Evolutionary conservation across 1,140 invertebrate genomes (phyloP).

Genomic region (Paracyclopina nana): DNA sequence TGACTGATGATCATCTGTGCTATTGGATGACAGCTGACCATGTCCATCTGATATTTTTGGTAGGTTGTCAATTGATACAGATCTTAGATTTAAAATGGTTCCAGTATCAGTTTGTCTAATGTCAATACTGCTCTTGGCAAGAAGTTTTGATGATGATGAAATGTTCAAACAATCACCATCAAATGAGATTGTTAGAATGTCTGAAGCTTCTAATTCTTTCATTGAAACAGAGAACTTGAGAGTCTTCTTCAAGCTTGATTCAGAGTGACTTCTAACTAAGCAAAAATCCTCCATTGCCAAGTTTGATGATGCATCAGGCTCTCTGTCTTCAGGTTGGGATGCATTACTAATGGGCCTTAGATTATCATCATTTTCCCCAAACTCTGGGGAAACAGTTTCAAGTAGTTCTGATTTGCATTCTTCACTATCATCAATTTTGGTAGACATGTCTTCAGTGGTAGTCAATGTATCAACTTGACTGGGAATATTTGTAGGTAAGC

Average conservation of each 20-base stretch:
- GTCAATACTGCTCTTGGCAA: constrained; percentile 8
- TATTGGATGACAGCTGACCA: neutral
- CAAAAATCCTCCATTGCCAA: neutral
- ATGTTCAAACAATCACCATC: neutral
- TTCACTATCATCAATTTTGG: neutral
- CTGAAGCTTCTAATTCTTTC: neutral
- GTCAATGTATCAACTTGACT: too few species aligned
- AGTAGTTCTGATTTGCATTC: neutral
- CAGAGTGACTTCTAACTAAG: neutral
- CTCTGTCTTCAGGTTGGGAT: neutral
- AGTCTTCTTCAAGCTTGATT: constrained; percentile 4
- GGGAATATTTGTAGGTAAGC: too few species aligned
- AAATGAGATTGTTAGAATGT: constrained; percentile 8
- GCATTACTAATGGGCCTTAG: neutral
- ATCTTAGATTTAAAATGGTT: constrained; percentile 1
- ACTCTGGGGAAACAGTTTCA: neutral
- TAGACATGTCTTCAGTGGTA: too few species aligned
- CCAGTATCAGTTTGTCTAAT: neutral
- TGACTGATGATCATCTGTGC: neutral
- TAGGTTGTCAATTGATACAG: too few species aligned
- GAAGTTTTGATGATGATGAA: neutral
- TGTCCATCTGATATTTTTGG: too few species aligned
- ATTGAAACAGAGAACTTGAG: constrained; percentile 8
- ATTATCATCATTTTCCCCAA: neutral
- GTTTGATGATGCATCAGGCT: neutral